Evolutionary conservation across 1,140 invertebrate genomes (phyloP), one percentile per base, ranked within the genome.

Genomic region (Apis laboriosa): DNA sequence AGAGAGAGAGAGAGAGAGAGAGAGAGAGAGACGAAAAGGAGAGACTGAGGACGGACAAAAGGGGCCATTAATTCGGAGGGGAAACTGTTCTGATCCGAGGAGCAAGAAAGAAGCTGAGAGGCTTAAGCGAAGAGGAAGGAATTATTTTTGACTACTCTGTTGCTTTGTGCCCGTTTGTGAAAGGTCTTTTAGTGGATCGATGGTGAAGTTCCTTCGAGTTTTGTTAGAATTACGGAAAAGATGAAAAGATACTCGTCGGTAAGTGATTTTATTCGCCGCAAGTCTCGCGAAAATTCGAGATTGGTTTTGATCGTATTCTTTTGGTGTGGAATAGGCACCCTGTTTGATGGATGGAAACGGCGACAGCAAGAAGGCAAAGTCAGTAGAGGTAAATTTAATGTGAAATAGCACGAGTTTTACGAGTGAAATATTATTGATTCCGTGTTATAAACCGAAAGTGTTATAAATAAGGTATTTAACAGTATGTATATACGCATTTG

Each of bases 161-260:
- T 17, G 8, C 51, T 19, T 1, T 8, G 51, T n/a, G 51, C 9
- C 4, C 12, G 11, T 24, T 13, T 13, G 60, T 28, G n/a, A 68
- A 66, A 60, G n/a, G 24, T 60, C n/a, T 43, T 17, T 51, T n/a
- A 7, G 64, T 34, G 34, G 17, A 51, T 78, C 66, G 66, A 60
- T 78, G 64, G 43, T 60, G 24, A 21, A 11, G 28, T 17, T 55
- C 5, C 28, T 12, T 28, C 24, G 3, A 34, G 15, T 5, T 60
- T 19, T 21, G 1, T 1, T 11, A 9, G 17, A 19, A 19, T 43
- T 28, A 15, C 19, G 9, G 4, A 15, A 56, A 61, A 56, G 70
- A 87, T 87, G 86, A 87, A 87, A 64, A 80, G 86, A 87, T 87
- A 80, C 17, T 87, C 82, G 15, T 87, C 86, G 85, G 86, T 87